Evolutionary conservation across 2,797 vertebrate genomes (phyloP), one percentile per base, ranked within the genome.

Genomic region (Pipistrellus kuhlii): DNA sequence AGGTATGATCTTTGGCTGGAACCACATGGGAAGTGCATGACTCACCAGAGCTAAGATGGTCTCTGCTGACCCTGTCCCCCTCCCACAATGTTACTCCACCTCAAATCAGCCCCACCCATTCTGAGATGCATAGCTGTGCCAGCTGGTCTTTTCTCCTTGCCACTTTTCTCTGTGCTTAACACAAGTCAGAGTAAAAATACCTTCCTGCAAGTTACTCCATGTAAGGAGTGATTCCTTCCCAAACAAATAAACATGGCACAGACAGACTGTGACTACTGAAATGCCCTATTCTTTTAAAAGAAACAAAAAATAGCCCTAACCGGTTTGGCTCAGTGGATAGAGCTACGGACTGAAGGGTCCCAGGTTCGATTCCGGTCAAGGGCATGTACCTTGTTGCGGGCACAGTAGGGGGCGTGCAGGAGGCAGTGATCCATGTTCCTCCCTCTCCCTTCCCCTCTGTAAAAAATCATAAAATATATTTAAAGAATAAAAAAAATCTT

Each of bases 161-260:
- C 48, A 82, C 35, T 77, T 93, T 81, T 57, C 84, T 86, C 27
- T 92, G 71, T 55, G 55, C 48, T 77, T 66, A 68, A 80, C 20
- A 86, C 88, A 78, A 72, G 35, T 23, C 48, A 10, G 92, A 76
- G 66, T 51, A 68, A 95, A 96, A 93, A 94, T 20, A 71, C 17
- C 53, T 87, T 90, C 13, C n/a, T 27, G 32, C 46, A 92, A 81
- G 8, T 96, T 85, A 93, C 46, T 90, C 77, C 48, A 55, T 38
- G 41, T 41, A 91, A 80, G 84, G 64, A 91, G 55, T 21, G 18
- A 75, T 25, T 66, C 20, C 12, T 20, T 3, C 25, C 57, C 57
- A 59, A 59, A 59, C 57, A 59, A 59, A 59, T 13, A 71, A 48
- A 84, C 23, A 78, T 55, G 75, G 14, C 68, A 85, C 9, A 90